phyloP scores from a whole-genome alignment of 2,797 vertebrate genomes.

The Enteromius mattozi region DNA sequence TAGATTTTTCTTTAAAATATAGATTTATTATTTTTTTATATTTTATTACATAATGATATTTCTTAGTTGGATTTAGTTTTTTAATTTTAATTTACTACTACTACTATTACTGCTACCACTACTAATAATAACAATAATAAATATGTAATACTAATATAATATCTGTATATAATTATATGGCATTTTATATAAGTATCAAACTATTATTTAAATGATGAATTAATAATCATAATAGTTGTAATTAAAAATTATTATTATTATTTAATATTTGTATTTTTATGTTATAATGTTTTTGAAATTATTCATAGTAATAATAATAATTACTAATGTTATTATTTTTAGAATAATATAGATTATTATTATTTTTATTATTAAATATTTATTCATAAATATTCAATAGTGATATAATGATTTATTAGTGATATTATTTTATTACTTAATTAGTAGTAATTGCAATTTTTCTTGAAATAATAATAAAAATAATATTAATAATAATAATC shows the following conservation, averaged over 20 bases:
- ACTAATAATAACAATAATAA: not conserved
- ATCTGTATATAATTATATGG: not conserved
- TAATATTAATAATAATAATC: not conserved
- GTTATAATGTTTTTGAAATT: not conserved
- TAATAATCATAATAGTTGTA: not conserved
- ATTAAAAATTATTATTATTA: not conserved
- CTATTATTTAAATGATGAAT: not conserved
- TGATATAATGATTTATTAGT: not conserved
- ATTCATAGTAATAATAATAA: not conserved
- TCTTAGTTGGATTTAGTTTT: not conserved
- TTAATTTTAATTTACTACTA: not conserved
- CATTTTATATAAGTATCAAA: not conserved
- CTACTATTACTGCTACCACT: not conserved
- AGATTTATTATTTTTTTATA: not conserved
- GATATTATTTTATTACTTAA: not conserved
- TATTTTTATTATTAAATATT: not conserved
- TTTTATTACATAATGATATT: not conserved
- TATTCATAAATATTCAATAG: not conserved
- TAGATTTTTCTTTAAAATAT: not conserved
- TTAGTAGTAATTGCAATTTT: not conserved
- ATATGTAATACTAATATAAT: not conserved
- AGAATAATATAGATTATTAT: not conserved
- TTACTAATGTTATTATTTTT: not conserved
- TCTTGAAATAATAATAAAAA: not conserved
- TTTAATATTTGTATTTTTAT: not conserved